Conservation (phyloP, 2,888 invertebrate species). For the Cryptops parisi region DNA sequence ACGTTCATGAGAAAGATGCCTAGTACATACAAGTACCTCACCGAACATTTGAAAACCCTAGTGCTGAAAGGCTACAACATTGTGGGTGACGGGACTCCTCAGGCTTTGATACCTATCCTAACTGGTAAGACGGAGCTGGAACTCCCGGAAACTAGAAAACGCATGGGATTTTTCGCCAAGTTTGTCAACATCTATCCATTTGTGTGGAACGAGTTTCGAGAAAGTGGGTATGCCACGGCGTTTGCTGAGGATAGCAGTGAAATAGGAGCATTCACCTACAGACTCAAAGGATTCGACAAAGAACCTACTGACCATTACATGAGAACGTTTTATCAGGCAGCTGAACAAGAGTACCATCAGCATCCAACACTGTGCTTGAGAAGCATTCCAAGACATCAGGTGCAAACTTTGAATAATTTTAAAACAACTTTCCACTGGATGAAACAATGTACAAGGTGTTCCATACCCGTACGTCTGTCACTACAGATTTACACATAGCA, state of each 20-base stretch:
- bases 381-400: conserved; percentile 55
- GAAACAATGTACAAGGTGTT: too few species aligned
- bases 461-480: too few species aligned
- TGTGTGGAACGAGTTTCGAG: conserved; percentile 62
- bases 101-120: conserved; percentile 67
- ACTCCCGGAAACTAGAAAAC: conserved; percentile 66
- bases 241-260: conserved; percentile 75
- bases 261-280: conserved; percentile 76
- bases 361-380: conserved; percentile 53
- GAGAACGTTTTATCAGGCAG: conserved; percentile 60
- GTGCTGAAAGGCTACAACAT: conserved; percentile 51
- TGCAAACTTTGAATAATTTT: too few species aligned
- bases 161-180: conserved; percentile 43
- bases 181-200: conserved; percentile 66
- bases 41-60: conserved; percentile 43
- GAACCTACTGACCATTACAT: conserved; percentile 85
- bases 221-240: conserved; percentile 41
- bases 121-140: conserved; percentile 69
- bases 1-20: conserved; percentile 65
- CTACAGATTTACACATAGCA: too few species aligned
- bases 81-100: conserved; percentile 31
- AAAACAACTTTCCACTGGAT: too few species aligned
- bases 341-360: conserved; percentile 40
- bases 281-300: conserved; percentile 67
- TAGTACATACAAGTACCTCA: conserved; percentile 52